Base-by-base conservation (phyloP, 2,113 vertebrate genomes). In the Pygoscelis adeliae region DNA sequence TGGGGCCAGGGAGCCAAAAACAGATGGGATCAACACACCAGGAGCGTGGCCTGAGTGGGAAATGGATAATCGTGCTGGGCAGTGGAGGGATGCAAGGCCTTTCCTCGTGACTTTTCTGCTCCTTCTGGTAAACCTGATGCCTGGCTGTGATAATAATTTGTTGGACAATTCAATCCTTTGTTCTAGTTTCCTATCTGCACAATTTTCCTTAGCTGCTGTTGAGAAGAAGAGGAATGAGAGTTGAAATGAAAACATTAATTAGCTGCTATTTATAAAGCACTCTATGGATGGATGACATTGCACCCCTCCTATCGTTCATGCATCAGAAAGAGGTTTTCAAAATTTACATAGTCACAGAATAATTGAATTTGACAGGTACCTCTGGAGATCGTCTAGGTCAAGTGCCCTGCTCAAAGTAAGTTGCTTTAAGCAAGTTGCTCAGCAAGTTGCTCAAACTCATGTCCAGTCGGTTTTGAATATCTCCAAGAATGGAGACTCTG, bases 51-150 rank as follows among this genome's bases (percentile, higher is more conserved):
- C 32, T 30, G 10, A 47, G 19, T 18, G 29, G 42, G 29, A 76
- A 67, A 89, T 7, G 3, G 4, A 7, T 23, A 50, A 34, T 9
- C 0, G 0, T 13, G 10, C 14, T 71, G 14, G 22, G 8, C 14
- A 87, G 20, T 25, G 13, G 22, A 70, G 17, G 22, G 21, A 85
- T 55, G 6, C 4, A 32, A 66, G 26, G 5, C 17, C 20, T 74
- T 34, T 84, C 15, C 36, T 78, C 1, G 1, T 18, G 8, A 56
- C 8, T 38, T 46, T 84, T 61, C 49, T 77, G 3, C 6, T 65
- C 34, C 17, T 91, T 53, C 34, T 58, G 23, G 10, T 61, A 90
- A 87, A 66, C 30, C 2, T 66, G 58, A 46, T n/a, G 5, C 7
- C 13, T 69, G 2, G 5, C 23, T 76, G 10, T 21, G 8, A 50